phyloP scores from a whole-genome alignment of 2,888 invertebrate species.

The Drosophila pegasa region DNA sequence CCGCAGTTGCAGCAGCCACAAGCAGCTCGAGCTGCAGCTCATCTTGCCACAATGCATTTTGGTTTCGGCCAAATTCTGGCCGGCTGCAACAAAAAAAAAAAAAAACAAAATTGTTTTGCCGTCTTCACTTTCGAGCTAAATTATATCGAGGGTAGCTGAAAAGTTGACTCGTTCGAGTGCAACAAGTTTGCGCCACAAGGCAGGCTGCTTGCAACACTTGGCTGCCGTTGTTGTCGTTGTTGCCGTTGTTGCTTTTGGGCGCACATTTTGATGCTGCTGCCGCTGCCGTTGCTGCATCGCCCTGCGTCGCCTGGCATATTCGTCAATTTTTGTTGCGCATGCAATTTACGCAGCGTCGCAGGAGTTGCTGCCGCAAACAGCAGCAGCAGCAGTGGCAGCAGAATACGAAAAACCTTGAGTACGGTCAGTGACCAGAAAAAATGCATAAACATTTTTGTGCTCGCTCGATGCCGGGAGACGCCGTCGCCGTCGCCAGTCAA shows the following conservation, averaged over 20 bases:
- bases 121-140: conserved; percentile 80
- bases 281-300: conserved; percentile 28
- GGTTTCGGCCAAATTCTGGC: conserved; percentile 74
- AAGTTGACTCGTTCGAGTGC: conserved; percentile 53
- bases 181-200: conserved; percentile 74
- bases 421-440: conserved; percentile 84
- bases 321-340: conserved; percentile 82
- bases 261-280: conserved; percentile 71
- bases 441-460: conserved; percentile 82
- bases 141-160: conserved; percentile 69
- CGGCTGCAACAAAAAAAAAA: conserved; percentile 70
- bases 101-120: no score
- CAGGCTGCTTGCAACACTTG: conserved; percentile 24
- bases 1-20: conserved; percentile 18
- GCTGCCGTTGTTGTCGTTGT: neutral
- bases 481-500: conserved; percentile 65
- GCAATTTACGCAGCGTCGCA: conserved; percentile 80
- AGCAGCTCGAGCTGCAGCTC: conserved; percentile 16
- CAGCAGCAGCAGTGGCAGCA: conserved; percentile 45
- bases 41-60: conserved; percentile 56
- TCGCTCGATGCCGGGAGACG: conserved; percentile 44
- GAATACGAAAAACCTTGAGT: conserved; percentile 84
- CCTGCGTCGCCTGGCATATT: conserved; percentile 77
- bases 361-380: conserved; percentile 48
- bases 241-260: conserved; percentile 57